Evolutionary conservation across 2,888 invertebrate species (phyloP).

Genomic region (Fissipunctia ypsillon): DNA sequence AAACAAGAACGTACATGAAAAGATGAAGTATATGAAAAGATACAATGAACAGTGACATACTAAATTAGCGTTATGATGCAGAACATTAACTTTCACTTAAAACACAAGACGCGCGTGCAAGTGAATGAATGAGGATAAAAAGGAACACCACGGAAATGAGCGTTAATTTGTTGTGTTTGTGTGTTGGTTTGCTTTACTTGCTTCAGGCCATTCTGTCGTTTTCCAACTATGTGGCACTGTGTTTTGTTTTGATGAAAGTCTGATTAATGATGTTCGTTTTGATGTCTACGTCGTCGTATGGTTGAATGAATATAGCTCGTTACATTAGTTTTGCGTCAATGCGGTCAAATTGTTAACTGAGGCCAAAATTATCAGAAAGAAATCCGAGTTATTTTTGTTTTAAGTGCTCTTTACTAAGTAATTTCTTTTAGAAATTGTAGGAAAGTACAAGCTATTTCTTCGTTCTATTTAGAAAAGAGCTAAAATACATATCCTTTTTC

Average conservation of each 20-base stretch:
- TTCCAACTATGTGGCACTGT: constrained; percentile 55
- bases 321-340: constrained; percentile 46
- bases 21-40: constrained; percentile 63
- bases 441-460: constrained; percentile 3
- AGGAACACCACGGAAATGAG: constrained; percentile 71
- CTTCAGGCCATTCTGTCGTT: constrained; percentile 32
- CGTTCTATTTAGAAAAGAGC: constrained; percentile 30
- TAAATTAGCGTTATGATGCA: constrained; percentile 80
- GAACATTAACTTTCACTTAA: constrained; percentile 80
- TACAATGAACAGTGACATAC: constrained; percentile 69
- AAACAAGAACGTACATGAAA: constrained; percentile 67
- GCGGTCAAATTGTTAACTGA: constrained; percentile 22
- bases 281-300: constrained; percentile 48
- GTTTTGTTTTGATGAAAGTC: constrained; percentile 47
- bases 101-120: constrained; percentile 64
- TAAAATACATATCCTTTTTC: constrained; percentile 41
- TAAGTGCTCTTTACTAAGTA: background rate
- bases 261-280: constrained; percentile 51
- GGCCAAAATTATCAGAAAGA: constrained; percentile 5
- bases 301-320: constrained; percentile 19
- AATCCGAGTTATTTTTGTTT: background rate
- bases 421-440: background rate
- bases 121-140: constrained; percentile 76
- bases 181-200: constrained; percentile 68
- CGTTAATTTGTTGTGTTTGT: constrained; percentile 76